phyloP scores from a whole-genome alignment of 2,797 vertebrate species.

The Macrochelys suwanniensis region DNA sequence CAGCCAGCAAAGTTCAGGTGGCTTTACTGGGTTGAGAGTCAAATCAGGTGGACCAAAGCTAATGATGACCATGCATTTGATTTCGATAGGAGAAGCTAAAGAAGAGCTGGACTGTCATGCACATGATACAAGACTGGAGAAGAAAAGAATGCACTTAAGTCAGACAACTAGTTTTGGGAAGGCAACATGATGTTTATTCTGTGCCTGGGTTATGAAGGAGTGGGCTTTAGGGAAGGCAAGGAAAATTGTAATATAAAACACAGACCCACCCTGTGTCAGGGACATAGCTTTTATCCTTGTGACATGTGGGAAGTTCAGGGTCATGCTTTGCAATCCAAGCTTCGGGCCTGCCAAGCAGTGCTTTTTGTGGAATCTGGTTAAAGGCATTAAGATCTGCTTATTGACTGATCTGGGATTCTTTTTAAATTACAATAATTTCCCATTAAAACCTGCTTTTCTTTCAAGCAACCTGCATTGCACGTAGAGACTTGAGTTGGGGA shows the following conservation, averaged over 20 bases:
- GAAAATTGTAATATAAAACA: not conserved
- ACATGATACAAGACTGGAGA: not conserved
- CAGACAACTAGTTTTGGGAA: not conserved
- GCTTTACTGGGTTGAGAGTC: not conserved
- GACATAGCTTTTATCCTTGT: not conserved
- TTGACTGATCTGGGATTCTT: not conserved
- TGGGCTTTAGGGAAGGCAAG: not conserved
- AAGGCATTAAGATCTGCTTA: not conserved
- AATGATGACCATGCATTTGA: not conserved
- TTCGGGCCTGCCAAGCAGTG: not conserved
- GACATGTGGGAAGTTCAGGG: not conserved
- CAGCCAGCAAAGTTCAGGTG: not conserved
- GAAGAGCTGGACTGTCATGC: not conserved
- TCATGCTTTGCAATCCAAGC: not conserved
- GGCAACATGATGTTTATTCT: not conserved
- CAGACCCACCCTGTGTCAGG: not conserved
- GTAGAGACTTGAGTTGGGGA: not conserved
- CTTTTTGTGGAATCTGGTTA: not conserved
- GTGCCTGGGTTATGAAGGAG: not conserved
- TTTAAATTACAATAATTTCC: not conserved
- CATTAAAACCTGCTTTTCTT: not conserved
- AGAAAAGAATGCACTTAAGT: not conserved
- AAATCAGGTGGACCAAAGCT: not conserved
- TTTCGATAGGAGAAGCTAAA: not conserved
- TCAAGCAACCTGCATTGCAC: not conserved